These are phyloP conservation scores for Halocaridina rubra DNA, from an alignment of 2,888 invertebrate species.

Conservation along the genomic window DNA sequence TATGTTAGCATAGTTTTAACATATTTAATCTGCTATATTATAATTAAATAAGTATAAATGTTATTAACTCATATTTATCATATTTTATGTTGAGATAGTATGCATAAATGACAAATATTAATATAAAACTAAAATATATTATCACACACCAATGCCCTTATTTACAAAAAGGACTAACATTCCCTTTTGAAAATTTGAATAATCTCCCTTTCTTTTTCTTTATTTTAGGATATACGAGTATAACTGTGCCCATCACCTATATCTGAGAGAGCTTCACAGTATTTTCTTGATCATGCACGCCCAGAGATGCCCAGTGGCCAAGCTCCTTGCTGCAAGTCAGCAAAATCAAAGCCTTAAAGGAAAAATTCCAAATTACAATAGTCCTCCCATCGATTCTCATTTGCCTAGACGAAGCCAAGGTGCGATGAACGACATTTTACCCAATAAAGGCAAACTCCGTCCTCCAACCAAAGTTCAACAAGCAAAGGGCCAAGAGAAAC, in stretches of 20 bases:
- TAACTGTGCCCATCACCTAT: too few relatives aligned
- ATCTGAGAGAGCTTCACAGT: too few relatives aligned
- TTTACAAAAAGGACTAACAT: too few relatives aligned
- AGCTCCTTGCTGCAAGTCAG: background rate
- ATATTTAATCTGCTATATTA: too few relatives aligned
- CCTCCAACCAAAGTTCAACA: background rate
- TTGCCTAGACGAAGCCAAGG: background rate
- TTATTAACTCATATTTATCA: too few relatives aligned
- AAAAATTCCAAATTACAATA: background rate
- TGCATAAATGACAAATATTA: too few relatives aligned
- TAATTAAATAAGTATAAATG: too few relatives aligned
- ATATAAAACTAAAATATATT: too few relatives aligned
- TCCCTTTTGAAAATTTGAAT: background rate
- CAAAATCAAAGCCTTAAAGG: background rate
- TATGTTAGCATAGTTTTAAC: too few relatives aligned
- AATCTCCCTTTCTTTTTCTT: background rate
- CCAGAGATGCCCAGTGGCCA: background rate
- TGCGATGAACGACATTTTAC: background rate
- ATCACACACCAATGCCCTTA: too few relatives aligned
- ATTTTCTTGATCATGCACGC: background rate
- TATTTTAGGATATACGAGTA: background rate
- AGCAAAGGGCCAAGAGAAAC: background rate
- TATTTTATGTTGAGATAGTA: too few relatives aligned
- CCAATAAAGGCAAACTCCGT: background rate
- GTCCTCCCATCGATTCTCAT: background rate